Evolutionary conservation across 2,888 invertebrate genomes (phyloP).

Genomic region (Erpobdella octoculata): DNA sequence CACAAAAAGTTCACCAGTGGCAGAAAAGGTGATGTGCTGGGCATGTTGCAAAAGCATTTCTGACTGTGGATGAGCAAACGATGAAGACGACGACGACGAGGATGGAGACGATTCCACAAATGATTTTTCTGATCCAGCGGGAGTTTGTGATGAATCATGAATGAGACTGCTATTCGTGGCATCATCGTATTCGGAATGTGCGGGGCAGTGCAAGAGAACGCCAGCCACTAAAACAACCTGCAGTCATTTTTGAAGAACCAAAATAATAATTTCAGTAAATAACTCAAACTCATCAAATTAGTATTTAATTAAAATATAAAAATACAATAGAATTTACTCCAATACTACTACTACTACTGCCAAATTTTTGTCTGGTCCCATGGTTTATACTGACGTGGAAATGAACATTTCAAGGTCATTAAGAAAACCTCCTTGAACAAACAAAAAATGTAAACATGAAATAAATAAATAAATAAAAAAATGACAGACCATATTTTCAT

Average conservation of each 20-base stretch:
- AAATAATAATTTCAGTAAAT: no score
- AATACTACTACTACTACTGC: slow-evolving; percentile 33
- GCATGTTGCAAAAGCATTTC: slow-evolving; percentile 82
- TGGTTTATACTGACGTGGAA: slow-evolving; percentile 45
- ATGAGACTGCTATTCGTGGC: no score
- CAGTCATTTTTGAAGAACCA: no score
- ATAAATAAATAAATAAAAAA: neutral
- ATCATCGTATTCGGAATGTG: no score
- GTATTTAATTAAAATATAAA: no score
- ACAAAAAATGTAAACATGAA: no score
- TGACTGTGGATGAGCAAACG: no score
- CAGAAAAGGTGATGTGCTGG: slow-evolving; percentile 79
- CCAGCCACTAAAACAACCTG: slow-evolving; percentile 80
- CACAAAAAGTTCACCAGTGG: slow-evolving; percentile 81
- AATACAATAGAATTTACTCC: no score
- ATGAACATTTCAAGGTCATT: neutral
- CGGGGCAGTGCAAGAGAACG: slow-evolving; percentile 80
- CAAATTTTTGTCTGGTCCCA: slow-evolving; percentile 50
- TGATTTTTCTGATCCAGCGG: no score
- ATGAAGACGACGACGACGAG: neutral
- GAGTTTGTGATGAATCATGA: no score
- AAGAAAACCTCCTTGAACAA: neutral
- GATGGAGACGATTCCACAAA: slow-evolving; percentile 51
- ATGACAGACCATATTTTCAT: slow-evolving; percentile 59
- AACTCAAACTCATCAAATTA: no score